Evolutionary conservation across 2,113 vertebrate genomes (phyloP), one percentile per base, ranked within the genome.

Genomic region (Platichthys stellatus): DNA sequence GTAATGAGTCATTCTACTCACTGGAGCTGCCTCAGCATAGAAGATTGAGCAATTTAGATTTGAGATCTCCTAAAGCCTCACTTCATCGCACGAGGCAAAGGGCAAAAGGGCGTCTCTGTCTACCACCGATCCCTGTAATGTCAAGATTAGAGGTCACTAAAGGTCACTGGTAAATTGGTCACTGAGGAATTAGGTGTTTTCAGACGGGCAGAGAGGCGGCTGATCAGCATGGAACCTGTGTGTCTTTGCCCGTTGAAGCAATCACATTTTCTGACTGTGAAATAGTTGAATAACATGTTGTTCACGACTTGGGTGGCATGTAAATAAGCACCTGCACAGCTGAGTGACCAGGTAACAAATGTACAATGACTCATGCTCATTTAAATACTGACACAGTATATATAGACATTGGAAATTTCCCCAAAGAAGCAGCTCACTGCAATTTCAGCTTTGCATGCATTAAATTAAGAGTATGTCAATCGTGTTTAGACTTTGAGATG

Each of bases 171-270:
- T 78, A 83, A 83, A 82, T 82, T 80, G 59, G 69, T 31, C 63
- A 62, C 69, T 83, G 69, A 87, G 83, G 77, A 90, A 81, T 72
- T 13, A 24, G 59, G 20, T 80, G 62, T 72, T 83, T 78, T 54
- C 17, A 58, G 43, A 62, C 1, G 17, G 67, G 35, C 24, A 53
- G 1, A 8, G 51, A 20, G 17, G 51, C 51, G 0, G 31, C 65
- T 74, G 63, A 84, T 89, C 77, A 87, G 64, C 61, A 81, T 82
- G 78, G 58, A 73, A 64, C 43, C 58, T n/a, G 7, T 38, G 62
- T 24, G 49, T 45, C 26, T 78, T 45, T 73, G 81, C 59, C 72
- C 5, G 20, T 60, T 61, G 69, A 69, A 66, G 57, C 61, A 17
- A 63, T 84, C 21, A 67, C 43, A 85, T 83, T 76, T 63, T 77